phyloP scores from a whole-genome alignment of 2,797 vertebrate species.

The Rhinoraja longicauda region DNA sequence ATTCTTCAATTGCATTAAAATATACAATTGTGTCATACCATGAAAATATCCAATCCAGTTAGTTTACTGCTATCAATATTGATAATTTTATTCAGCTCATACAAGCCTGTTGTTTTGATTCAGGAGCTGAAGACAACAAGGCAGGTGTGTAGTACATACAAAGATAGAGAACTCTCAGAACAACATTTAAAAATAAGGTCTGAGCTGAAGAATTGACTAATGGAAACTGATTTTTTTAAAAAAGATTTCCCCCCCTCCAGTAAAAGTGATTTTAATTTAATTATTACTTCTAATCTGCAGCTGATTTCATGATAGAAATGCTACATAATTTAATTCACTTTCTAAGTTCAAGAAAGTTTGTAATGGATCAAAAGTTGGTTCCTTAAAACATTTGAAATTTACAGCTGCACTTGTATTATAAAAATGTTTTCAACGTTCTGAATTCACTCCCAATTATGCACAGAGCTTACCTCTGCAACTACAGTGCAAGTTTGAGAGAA shows the following conservation, averaged over 20 bases:
- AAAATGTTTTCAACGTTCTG: background rate
- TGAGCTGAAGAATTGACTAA: background rate
- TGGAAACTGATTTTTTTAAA: background rate
- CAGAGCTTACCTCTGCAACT: background rate
- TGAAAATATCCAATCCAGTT: background rate
- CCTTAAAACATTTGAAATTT: conserved; percentile 3
- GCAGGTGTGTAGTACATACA: background rate
- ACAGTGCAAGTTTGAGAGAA: too few relatives aligned
- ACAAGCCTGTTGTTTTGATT: background rate
- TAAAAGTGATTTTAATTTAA: background rate
- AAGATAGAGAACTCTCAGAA: background rate
- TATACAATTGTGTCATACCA: background rate
- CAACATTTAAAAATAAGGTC: background rate
- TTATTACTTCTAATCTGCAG: background rate
- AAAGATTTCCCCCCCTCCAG: background rate
- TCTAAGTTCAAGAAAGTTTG: background rate
- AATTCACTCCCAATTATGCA: background rate
- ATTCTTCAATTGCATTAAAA: background rate
- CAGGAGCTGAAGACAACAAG: background rate
- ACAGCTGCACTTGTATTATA: background rate
- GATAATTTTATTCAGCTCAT: background rate
- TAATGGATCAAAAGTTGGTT: background rate
- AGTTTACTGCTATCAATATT: background rate
- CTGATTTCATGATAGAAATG: background rate
- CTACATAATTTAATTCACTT: background rate